Base-by-base conservation (phyloP, 2,888 invertebrate species). In the Rhagonycha fulva region DNA sequence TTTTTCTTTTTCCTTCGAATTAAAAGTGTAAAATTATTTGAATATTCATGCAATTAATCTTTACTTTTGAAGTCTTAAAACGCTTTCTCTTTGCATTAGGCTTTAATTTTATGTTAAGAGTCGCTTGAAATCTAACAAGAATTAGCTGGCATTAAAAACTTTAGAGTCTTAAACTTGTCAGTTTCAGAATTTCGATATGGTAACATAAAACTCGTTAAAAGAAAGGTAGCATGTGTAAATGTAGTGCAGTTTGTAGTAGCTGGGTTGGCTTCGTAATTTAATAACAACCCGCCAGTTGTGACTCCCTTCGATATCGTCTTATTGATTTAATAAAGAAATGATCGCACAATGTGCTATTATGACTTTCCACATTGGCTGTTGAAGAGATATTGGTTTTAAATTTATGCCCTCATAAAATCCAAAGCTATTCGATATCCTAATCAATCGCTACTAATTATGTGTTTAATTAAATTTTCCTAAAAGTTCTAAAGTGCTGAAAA, bases 281-380 rank as follows among this genome's bases (percentile, higher is more conserved):
- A 86, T 86, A 86, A 86, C 84, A 83, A 84, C 84, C 83, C 84
- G 81, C 78, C 82, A 77, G 81, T 77, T 76, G 83, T 78, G 82
- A 81, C 81, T 80, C 81, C 82, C 82, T 82, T 84, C 84, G 83
- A 84, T 83, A 82, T 81, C 80, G 79, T 79, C 84, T 84, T 86
- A 87, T 87, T 86, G 86, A 87, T 85, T 86, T 84, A 85, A 86
- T 86, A 86, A 86, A 86, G 85, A 84, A 85, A 85, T 86, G 84
- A 86, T 85, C 84, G 82, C 79, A 80, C 82, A 81, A 79, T 81
- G 80, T 78, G 76, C 78, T 75, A 71, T 78, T 77, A 80, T 24
- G 76, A 78, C 76, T 63, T 63, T 68, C 60, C 74, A 76, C 76
- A 60, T 76, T 76, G 66, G 70, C 47, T 74, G 71, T 67, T 70